phyloP scores from a whole-genome alignment of 1,140 invertebrate species.

The Megalonaias nervosa region DNA sequence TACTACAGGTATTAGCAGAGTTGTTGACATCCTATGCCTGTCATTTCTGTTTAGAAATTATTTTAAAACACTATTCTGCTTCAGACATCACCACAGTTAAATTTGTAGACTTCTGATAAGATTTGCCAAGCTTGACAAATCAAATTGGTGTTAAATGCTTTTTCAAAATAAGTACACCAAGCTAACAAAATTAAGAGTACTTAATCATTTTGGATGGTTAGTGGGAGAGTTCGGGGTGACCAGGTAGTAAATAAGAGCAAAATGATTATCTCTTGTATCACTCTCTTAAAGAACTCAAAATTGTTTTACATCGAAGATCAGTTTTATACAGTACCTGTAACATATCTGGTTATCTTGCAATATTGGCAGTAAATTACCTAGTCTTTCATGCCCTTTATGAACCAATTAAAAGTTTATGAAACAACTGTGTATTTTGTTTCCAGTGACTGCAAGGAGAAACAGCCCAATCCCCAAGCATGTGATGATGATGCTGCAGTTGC shows the following conservation, averaged over 20 bases:
- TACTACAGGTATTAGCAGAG: conserved; percentile 77
- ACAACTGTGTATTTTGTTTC: neutral
- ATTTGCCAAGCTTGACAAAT: neutral
- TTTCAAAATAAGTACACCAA: neutral
- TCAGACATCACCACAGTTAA: neutral
- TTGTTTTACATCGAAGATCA: neutral
- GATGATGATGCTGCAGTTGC: conserved; percentile 19
- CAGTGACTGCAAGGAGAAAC: conserved; percentile 34
- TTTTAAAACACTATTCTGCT: neutral
- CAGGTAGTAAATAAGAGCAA: too few species aligned
- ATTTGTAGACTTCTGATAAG: neutral
- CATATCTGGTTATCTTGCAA: neutral
- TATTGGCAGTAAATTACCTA: neutral
- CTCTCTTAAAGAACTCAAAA: neutral
- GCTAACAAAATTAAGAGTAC: neutral
- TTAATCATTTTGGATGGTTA: too few species aligned
- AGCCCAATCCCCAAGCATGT: conserved; percentile 22
- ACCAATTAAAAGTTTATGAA: neutral
- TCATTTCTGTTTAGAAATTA: neutral
- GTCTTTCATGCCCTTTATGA: neutral
- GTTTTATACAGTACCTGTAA: neutral
- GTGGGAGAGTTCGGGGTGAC: too few species aligned
- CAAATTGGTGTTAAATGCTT: neutral
- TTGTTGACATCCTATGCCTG: neutral
- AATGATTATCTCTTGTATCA: neutral